Percentiles rank a stretch among this genome's conserved stretches.
Evolutionary conservation across 2,113 vertebrate genomes (phyloP).

Genomic region (Callopanchax toddi): DNA sequence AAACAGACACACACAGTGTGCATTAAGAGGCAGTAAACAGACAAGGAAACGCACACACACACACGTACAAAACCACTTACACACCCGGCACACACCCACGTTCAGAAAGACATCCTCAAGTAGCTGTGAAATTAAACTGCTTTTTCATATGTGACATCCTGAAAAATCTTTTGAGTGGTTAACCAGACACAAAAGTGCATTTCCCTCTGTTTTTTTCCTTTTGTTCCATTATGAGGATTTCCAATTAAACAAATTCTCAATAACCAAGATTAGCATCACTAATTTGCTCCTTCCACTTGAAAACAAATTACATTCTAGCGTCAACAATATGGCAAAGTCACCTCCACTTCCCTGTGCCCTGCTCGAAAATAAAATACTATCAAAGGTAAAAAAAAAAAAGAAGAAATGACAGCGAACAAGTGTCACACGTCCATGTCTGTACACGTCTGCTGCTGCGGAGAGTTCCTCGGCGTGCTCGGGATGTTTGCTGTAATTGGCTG

Average conservation of each 20-base stretch:
- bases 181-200: slow-evolving; percentile 59
- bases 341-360: slow-evolving; percentile 13
- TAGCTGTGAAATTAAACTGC: slow-evolving; percentile 76
- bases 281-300: slow-evolving; percentile 61
- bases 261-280: slow-evolving; percentile 64
- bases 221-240: slow-evolving; percentile 48
- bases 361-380: background rate
- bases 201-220: background rate
- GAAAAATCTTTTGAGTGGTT: slow-evolving; percentile 57
- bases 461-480: slow-evolving; percentile 41
- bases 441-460: slow-evolving; percentile 28
- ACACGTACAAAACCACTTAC: slow-evolving; percentile 24
- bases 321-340: slow-evolving; percentile 51
- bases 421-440: slow-evolving; percentile 9
- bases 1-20: background rate
- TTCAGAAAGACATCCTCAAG: slow-evolving; percentile 62
- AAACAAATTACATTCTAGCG: slow-evolving; percentile 47
- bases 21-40: slow-evolving; percentile 1
- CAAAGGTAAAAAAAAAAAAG: slow-evolving; percentile 40
- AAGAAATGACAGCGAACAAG: slow-evolving; percentile 30
- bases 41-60: slow-evolving; percentile 1
- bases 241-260: slow-evolving; percentile 73
- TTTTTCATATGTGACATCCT: slow-evolving; percentile 56
- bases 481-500: slow-evolving; percentile 62
- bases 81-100: slow-evolving; percentile 27